Conservation (phyloP, 2,888 invertebrate species). For the Drosophila birchii region DNA sequence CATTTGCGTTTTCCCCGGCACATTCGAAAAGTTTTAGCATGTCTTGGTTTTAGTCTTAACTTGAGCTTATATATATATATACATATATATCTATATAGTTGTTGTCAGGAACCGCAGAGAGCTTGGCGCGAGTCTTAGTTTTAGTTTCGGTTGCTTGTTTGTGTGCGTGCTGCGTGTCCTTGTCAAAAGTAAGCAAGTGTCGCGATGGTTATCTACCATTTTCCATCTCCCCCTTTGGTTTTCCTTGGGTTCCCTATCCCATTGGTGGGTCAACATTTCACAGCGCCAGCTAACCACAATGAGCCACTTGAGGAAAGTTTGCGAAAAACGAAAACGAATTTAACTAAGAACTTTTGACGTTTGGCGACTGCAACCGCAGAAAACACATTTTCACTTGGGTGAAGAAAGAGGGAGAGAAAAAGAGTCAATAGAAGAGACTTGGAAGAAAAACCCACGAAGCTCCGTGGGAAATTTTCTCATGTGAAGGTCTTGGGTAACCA, state of each 20-base stretch:
- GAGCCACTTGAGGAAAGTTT: conserved; percentile 76
- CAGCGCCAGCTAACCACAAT: conserved; percentile 66
- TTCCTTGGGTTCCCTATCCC: conserved; percentile 11
- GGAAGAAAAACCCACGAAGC: conserved; percentile 11
- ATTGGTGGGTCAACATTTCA: conserved; percentile 71
- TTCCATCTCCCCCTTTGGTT: neutral
- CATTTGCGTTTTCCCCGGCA: conserved; percentile 75
- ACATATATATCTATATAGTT: neutral
- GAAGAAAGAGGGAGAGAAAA: neutral
- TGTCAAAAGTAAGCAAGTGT: conserved; percentile 67
- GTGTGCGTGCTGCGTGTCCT: conserved; percentile 53
- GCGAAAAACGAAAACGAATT: conserved; percentile 62
- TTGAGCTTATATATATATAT: neutral
- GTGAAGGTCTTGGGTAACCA: conserved; percentile 8
- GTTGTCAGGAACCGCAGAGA: conserved; percentile 65
- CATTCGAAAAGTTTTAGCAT: conserved; percentile 75
- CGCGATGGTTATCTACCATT: conserved; percentile 54
- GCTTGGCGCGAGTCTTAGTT: conserved; percentile 39
- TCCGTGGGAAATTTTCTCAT: conserved; percentile 20
- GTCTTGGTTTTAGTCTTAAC: conserved; percentile 47
- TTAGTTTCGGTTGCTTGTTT: conserved; percentile 24
- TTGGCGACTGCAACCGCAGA: conserved; percentile 57
- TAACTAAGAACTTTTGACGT: conserved; percentile 79
- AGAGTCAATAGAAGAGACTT: conserved; percentile 30
- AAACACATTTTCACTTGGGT: conserved; percentile 34